These are phyloP conservation scores for Gorsachius magnificus DNA, from an alignment of 2,797 vertebrate genomes.

Conservation along the genomic window DNA sequence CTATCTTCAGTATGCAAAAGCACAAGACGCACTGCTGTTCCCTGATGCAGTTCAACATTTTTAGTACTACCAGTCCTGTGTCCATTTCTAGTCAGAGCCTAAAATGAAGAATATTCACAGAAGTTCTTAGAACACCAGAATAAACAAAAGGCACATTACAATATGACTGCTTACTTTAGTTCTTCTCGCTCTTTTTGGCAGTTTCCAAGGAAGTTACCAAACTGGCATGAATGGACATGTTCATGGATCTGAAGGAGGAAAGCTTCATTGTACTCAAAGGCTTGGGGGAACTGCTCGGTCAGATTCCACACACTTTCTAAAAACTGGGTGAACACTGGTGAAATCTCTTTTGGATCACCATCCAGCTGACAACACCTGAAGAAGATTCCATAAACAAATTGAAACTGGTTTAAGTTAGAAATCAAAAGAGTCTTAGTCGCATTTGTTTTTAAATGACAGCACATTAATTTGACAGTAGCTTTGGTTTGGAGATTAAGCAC, in stretches of 20 bases:
- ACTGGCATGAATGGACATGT: conserved; percentile 96
- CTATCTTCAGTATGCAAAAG: background rate
- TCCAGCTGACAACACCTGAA: conserved; percentile 94
- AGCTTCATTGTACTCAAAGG: conserved; percentile 95
- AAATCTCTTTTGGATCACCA: conserved; percentile 93
- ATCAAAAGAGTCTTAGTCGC: background rate
- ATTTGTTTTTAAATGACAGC: background rate
- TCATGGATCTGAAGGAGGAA: conserved; percentile 99
- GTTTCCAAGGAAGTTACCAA: conserved; percentile 97
- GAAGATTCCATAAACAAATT: background rate
- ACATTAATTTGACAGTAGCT: background rate
- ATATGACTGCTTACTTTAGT: conserved; percentile 84
- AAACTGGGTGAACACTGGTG: conserved; percentile 96
- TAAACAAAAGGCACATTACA: background rate
- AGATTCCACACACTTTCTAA: conserved; percentile 97
- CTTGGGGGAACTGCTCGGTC: conserved; percentile 93
- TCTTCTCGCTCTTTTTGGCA: conserved; percentile 94
- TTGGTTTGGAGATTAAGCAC: background rate
- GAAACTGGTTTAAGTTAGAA: background rate
- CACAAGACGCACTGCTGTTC: background rate
- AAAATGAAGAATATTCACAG: background rate
- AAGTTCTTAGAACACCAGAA: background rate
- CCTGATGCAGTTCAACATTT: background rate
- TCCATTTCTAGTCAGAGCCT: background rate
- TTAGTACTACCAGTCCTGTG: background rate